phyloP scores from a whole-genome alignment of 2,113 vertebrate species.

The Chrysemys picta region DNA sequence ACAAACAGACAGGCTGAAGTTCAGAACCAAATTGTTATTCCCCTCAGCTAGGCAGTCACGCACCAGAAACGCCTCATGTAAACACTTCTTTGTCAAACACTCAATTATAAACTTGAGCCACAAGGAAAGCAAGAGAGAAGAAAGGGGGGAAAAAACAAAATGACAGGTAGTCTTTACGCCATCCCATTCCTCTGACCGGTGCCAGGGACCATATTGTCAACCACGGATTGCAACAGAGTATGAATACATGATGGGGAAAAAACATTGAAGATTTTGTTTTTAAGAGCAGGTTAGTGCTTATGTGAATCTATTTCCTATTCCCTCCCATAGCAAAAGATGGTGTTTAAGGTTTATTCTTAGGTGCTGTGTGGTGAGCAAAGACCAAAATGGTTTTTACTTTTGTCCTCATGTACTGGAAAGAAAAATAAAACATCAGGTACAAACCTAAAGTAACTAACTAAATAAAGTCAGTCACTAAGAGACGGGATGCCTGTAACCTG shows the following conservation, averaged over 20 bases:
- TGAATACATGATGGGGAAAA: fast-evolving
- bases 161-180: background rate
- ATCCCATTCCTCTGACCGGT: fast-evolving
- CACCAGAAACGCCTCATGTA: constrained; percentile 68
- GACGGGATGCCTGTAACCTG: background rate
- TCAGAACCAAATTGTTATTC: constrained; percentile 72
- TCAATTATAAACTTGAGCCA: constrained; percentile 61
- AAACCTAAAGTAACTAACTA: background rate
- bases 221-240: background rate
- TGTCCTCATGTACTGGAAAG: background rate
- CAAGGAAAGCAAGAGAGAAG: constrained; percentile 39
- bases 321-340: background rate
- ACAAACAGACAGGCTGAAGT: constrained; percentile 64
- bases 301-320: background rate
- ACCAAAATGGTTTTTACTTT: background rate
- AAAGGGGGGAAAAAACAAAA: background rate
- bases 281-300: fast-evolving
- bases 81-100: constrained; percentile 73
- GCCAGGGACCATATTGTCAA: fast-evolving
- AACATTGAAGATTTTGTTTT: background rate
- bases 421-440: background rate
- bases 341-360: background rate
- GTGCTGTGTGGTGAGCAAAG: background rate
- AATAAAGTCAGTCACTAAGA: background rate
- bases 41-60: constrained; percentile 72